Percentiles rank a stretch among this genome's conserved stretches.
These are phyloP conservation scores for Pyrocoelia pectoralis DNA, from an alignment of 2,888 invertebrate genomes.

Conservation along the genomic window DNA sequence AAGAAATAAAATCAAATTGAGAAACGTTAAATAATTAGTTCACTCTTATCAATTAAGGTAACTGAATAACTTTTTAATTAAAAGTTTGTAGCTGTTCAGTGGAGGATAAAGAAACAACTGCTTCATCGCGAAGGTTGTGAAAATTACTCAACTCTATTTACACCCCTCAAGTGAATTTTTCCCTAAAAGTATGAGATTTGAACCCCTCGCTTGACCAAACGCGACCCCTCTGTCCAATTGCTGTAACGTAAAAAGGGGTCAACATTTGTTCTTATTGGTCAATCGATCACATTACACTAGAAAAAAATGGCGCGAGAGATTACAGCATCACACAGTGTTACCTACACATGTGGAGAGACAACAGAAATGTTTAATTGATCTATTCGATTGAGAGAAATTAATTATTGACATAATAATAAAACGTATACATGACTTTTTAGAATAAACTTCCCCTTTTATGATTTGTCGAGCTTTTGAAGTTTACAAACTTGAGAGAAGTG, in stretches of 20 bases:
- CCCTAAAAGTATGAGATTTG: neutral
- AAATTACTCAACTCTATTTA: neutral
- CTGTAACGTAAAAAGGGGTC: conserved; percentile 45
- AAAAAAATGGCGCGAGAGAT: conserved; percentile 48
- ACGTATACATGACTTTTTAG: neutral
- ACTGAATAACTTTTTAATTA: conserved; percentile 11
- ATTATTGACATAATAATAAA: conserved; percentile 5
- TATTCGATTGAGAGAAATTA: conserved; percentile 3
- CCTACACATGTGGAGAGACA: too few relatives aligned
- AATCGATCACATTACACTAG: conserved; percentile 50
- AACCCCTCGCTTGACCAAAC: conserved; percentile 8
- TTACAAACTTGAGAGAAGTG: conserved; percentile 24
- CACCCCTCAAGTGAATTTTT: neutral
- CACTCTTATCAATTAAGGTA: conserved; percentile 6
- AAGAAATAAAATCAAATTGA: neutral
- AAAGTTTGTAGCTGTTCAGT: conserved; percentile 6
- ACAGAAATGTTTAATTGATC: neutral
- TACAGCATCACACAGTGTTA: neutral
- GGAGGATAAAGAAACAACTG: conserved; percentile 7
- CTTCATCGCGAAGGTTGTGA: neutral
- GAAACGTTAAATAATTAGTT: conserved; percentile 8
- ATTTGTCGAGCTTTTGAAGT: conserved; percentile 28
- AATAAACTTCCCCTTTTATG: conserved; percentile 16
- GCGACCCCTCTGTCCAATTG: conserved; percentile 43
- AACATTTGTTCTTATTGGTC: conserved; percentile 53